Evolutionary conservation across 2,797 vertebrate species (phyloP).

Genomic region (Gallinago nigripennis): DNA sequence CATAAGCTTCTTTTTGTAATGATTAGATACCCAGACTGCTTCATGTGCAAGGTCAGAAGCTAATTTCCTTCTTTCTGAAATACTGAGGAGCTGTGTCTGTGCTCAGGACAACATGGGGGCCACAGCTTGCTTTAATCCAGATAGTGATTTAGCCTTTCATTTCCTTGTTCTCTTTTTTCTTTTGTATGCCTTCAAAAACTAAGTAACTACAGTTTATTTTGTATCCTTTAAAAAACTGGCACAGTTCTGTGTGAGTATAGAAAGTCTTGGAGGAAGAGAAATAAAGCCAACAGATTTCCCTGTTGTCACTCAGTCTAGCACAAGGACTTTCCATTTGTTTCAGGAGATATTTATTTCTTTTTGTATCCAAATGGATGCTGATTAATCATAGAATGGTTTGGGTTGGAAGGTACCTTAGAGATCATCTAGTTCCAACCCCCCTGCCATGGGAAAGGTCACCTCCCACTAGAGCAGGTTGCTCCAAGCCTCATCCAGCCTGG

Average conservation of each 20-base stretch:
- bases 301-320: neutral
- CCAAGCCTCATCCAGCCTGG: too few relatives aligned
- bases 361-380: neutral
- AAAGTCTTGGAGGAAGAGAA: neutral
- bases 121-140: neutral
- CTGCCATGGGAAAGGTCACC: too few relatives aligned
- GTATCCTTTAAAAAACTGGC: neutral
- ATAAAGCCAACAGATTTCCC: neutral
- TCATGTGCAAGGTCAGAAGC: neutral
- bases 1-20: slow-evolving; percentile 7
- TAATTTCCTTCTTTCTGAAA: slow-evolving; percentile 24
- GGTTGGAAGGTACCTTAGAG: too few relatives aligned
- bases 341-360: neutral
- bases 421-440: too few relatives aligned
- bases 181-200: neutral
- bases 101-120: neutral
- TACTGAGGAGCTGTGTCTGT: neutral
- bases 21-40: neutral
- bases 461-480: too few relatives aligned
- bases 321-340: neutral
- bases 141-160: neutral
- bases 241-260: neutral
- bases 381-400: too few relatives aligned
- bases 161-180: slow-evolving; percentile 1
- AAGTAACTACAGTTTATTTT: neutral